Evolutionary conservation across 2,113 vertebrate species (phyloP).

Genomic region (Albula goreensis): DNA sequence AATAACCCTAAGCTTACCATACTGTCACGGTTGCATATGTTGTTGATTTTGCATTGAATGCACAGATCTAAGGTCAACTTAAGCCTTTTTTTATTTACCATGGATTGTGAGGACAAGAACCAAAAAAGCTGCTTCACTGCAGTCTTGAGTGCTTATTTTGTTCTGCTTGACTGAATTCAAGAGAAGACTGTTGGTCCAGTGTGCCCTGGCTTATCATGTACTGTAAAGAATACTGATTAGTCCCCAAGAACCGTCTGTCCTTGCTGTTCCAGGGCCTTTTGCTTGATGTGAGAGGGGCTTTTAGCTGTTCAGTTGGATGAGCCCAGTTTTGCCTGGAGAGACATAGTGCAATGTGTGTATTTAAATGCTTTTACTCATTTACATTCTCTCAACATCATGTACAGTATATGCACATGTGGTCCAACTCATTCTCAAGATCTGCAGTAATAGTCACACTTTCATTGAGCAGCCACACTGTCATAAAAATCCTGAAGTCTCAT

Average conservation of each 20-base stretch:
- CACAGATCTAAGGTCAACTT: too few species aligned
- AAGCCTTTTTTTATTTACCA: too few species aligned
- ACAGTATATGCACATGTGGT: not conserved
- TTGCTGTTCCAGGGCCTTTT: too few species aligned
- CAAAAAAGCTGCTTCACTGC: not conserved
- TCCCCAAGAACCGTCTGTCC: too few species aligned
- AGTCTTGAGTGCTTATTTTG: not conserved
- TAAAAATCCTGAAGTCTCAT: not conserved
- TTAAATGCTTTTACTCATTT: not conserved
- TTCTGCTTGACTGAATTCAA: not conserved
- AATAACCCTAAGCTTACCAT: not conserved
- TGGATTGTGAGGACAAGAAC: too few species aligned
- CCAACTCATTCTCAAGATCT: not conserved
- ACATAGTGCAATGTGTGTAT: too few species aligned
- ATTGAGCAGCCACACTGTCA: not conserved
- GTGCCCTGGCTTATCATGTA: not conserved
- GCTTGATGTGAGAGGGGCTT: too few species aligned
- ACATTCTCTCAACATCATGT: not conserved
- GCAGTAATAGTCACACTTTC: not conserved
- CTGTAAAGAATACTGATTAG: not conserved
- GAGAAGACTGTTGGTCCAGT: not conserved
- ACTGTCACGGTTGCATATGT: not conserved
- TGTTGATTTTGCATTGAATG: too few species aligned
- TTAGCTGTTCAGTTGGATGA: too few species aligned
- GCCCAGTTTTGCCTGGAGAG: too few species aligned